Percentiles rank a stretch among this genome's conserved stretches.
Conservation (phyloP, 2,113 vertebrate species). For the Gopherus evgoodei region DNA sequence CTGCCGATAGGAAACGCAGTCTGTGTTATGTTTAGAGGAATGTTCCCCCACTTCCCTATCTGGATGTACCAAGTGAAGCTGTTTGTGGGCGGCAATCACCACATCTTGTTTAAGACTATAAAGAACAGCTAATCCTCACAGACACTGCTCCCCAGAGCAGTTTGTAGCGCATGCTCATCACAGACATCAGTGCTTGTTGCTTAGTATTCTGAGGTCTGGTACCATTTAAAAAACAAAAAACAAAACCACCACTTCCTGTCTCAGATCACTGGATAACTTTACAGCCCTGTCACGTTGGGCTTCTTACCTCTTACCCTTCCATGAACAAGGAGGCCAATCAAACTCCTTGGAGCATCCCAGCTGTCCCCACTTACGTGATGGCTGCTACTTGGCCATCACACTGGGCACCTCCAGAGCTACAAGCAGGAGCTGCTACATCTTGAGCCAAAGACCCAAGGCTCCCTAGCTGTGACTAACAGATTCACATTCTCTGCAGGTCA, state of each 20-base stretch:
- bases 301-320: background rate
- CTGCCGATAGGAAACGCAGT: background rate
- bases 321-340: background rate
- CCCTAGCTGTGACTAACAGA: background rate
- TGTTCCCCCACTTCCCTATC: accelerated
- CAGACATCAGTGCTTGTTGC: background rate
- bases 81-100: background rate
- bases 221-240: background rate
- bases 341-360: background rate
- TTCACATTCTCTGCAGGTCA: background rate
- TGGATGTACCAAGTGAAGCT: background rate
- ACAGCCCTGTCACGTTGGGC: background rate
- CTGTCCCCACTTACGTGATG: background rate
- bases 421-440: too few relatives aligned
- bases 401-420: too few relatives aligned
- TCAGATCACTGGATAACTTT: background rate
- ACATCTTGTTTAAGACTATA: conserved; percentile 15
- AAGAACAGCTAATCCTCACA: conserved; percentile 29
- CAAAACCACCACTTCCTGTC: background rate
- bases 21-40: background rate
- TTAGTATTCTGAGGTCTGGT: conserved; percentile 1
- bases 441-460: too few relatives aligned
- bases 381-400: background rate
- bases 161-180: background rate
- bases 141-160: background rate